Base-by-base conservation (phyloP, 2,888 invertebrate species). In the Dromius quadrimaculatus region DNA sequence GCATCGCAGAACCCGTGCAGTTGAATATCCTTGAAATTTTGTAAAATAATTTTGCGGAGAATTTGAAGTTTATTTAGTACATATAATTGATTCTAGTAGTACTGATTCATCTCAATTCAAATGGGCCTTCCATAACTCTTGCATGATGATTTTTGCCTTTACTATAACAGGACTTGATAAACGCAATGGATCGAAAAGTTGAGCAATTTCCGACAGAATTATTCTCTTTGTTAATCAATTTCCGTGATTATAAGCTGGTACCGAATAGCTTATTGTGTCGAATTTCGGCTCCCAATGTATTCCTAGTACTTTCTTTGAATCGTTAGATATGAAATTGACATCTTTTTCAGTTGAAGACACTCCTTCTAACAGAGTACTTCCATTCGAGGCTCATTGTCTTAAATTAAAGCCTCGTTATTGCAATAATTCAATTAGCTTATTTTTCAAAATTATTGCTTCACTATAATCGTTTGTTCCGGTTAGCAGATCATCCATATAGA, bases 281-380 rank as follows among this genome's bases (percentile, higher is more conserved):
- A 3, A 81, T 76, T 62, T 81, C 79, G 0, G 77, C 77, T n/a
- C n/a, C 57, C 57, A 32, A 8, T 57, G 57, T 17, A 57, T 57
- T 13, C 32, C 34, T 57, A 57, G 15, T 57, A 57, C 34, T 19
- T 34, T 57, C 34, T 57, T 57, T 34, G 57, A 17, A 32, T 17
- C 1, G 57, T 6, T 57, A 32, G 28, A 57, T 32, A 32, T 34
- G 3, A 57, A 32, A 13, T 57, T 28, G 6, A 34, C 28, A 23
- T 13, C 3, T 17, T 57, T 13, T 2, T 57, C 34, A 4, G 57
- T 57, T 4, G 2, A 34, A 6, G 34, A 4, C 28, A 17, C 34
- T 32, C 34, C 57, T 32, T 34, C 8, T 1, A 57, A 8, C 19
- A 34, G 19, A 57, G 8, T 57, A 5, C 22, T 6, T 17, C 34